These are phyloP conservation scores for Lordiphosa andalusiaca DNA, from an alignment of 2,888 invertebrate species.

Conservation along the genomic window DNA sequence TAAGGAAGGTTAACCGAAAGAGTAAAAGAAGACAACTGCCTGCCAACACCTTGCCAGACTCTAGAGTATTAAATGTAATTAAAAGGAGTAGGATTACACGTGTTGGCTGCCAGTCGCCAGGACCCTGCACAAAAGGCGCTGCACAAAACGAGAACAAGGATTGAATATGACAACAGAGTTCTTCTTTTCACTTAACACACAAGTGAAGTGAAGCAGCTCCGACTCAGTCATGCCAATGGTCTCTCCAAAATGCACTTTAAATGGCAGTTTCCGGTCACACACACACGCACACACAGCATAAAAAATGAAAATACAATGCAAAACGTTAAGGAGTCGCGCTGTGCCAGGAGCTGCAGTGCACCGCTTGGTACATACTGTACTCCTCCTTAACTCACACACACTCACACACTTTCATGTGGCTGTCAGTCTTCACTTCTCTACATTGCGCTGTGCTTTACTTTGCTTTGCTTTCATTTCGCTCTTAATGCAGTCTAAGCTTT, in stretches of 20 bases:
- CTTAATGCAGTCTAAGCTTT: constrained; percentile 42
- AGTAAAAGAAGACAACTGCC: constrained; percentile 21
- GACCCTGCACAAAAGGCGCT: constrained; percentile 35
- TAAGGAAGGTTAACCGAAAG: constrained; percentile 38
- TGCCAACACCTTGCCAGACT: constrained; percentile 45
- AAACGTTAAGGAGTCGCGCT: constrained; percentile 58
- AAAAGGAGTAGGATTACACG: constrained; percentile 69
- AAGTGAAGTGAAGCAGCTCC: constrained; percentile 55
- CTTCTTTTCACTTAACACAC: constrained; percentile 58
- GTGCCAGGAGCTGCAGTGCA: constrained; percentile 72
- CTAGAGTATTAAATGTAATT: constrained; percentile 63
- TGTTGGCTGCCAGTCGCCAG: constrained; percentile 20
- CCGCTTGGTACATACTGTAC: constrained; percentile 78
- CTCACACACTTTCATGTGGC: constrained; percentile 29
- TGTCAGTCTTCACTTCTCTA: constrained; percentile 46
- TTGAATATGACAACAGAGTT: constrained; percentile 39
- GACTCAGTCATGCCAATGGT: constrained; percentile 33
- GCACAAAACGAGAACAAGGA: constrained; percentile 30
- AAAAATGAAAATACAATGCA: constrained; percentile 58
- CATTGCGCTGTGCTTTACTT: constrained; percentile 7
- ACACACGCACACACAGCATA: constrained; percentile 39
- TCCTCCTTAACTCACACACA: constrained; percentile 44
- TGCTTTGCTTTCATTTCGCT: constrained; percentile 22
- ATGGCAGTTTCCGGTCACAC: constrained; percentile 78
- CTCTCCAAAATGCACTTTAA: constrained; percentile 77